Evolutionary conservation across 2,113 vertebrate species (phyloP), one percentile per base, ranked within the genome.

Genomic region (Vimba vimba): DNA sequence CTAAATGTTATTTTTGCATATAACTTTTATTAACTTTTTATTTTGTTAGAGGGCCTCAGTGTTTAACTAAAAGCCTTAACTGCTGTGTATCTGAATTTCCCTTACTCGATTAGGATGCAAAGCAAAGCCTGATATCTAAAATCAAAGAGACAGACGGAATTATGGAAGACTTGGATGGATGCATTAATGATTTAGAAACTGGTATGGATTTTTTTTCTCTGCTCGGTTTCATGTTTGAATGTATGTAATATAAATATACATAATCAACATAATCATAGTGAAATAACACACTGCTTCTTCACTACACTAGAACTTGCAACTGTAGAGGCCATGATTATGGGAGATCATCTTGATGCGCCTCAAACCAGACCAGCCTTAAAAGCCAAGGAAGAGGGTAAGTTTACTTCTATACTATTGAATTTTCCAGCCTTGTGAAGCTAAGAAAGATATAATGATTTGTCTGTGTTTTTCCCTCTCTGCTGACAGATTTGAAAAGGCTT

Each of bases 81-180:
- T 11, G 11, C 79, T 76, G 17, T 50, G 17, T 57, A 19, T 62
- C 1, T 74, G 1, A 77, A 19, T 52, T 0, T 0, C 86, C 36
- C 83, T 64, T 3, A 25, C 87, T 19, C 83, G 87, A 80, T 68
- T 79, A 94, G 94, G 89, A 92, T n/a, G 89, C 92, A 83, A 91
- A 94, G 13, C 87, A 92, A 43, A 92, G 83, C 10, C 62, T 94
- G 87, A 90, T 69, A 76, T 85, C 85, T 81, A 92, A 78, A 23
- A 83, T 94, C n/a, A 71, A 86, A 6, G 30, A 92, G 82, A 92
- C 92, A 0, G 90, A 94, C 43, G 84, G 90, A 74, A 92, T 93
- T 88, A 83, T 95, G 6, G 84, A 87, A 87, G 89, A 88, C 52
- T 86, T 95, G 75, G 92, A 95, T 52, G 92, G 88, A 21, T 93